Percentiles rank a stretch among this genome's conserved stretches.
Evolutionary conservation across 92 coral and sea anemone species (phyloP).

Genomic region (Palythoa grandis): DNA sequence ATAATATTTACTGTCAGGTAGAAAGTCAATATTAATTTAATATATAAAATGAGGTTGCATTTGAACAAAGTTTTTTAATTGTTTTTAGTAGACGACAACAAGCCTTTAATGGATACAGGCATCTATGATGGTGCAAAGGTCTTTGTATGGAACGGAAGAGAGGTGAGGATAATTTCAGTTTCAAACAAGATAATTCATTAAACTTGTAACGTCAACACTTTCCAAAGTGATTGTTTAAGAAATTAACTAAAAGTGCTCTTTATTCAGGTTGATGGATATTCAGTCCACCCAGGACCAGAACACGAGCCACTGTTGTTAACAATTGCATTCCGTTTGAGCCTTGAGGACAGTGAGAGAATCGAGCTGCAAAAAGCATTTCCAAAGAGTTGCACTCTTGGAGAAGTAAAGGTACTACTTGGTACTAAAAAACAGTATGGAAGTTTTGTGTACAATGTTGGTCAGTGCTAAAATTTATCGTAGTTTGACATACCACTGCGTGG

Average conservation of each 20-base stretch:
- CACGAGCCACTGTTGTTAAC: slow-evolving; percentile 65
- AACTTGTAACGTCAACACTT: neutral
- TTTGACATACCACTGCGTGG: too few relatives aligned
- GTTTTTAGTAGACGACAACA: slow-evolving; percentile 40
- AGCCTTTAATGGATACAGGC: slow-evolving; percentile 66
- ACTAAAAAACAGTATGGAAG: neutral
- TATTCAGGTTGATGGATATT: slow-evolving; percentile 57
- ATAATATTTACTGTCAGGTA: too few relatives aligned
- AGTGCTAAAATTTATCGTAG: too few relatives aligned
- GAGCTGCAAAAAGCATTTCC: slow-evolving; percentile 71
- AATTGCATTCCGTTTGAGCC: slow-evolving; percentile 34
- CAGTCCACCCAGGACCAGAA: slow-evolving; percentile 60
- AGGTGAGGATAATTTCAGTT: slow-evolving; percentile 50
- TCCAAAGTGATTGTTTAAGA: neutral
- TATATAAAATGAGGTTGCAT: too few relatives aligned
- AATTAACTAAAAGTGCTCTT: neutral
- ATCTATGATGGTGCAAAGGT: slow-evolving; percentile 66
- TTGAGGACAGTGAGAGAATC: slow-evolving; percentile 26
- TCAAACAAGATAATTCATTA: neutral
- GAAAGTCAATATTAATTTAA: too few relatives aligned
- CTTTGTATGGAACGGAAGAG: slow-evolving; percentile 80
- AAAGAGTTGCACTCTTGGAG: slow-evolving; percentile 74
- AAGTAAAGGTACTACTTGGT: slow-evolving; percentile 58
- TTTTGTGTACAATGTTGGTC: neutral
- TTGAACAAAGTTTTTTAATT: neutral